Evolutionary conservation across 2,888 invertebrate genomes (phyloP), one percentile per base, ranked within the genome.

Genomic region (Oeneis ivallda): DNA sequence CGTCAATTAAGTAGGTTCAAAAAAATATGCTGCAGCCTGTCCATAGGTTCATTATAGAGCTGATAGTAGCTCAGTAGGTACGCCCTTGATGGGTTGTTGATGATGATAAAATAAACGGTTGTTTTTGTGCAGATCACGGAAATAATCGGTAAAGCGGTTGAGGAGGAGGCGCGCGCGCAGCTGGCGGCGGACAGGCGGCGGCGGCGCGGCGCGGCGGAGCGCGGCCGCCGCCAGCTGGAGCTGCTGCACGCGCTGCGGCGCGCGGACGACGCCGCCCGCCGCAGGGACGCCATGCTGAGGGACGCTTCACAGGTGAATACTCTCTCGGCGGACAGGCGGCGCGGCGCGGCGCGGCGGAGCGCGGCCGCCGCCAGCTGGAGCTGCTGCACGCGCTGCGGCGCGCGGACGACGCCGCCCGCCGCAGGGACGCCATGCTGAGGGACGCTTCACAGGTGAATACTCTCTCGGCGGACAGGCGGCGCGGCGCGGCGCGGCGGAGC

Each of bases 101-200:
- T 37, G 37, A 37, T 37, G 37, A 37, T 37, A 1, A 26, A 26
- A n/a, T n/a, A 43, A 3, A 45, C 15, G 8, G 15, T 15, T 8
- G 9, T 15, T 13, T 53, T 2, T 47, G 59, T 54, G 0, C 76
- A 89, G 90, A 74, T 78, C 7, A 73, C 76, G 50, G 76, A 81
- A 1, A 37, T 86, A 34, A 69, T 86, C 41, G 83, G 81, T 56
- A 85, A 80, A 43, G 83, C 80, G 0, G 45, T 87, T 17, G 84
- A 86, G 45, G 84, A 83, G 5, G 83, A 84, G 19, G 80, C 84
- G 1, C 79, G 87, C 0, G 73, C 79, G 4, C 73, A 75, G 1
- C 74, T 87, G 1, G 91, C 87, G 0, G 84, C 86, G 0, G 85
- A 87, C 63, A 72, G 84, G 3, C 81, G 91, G 0, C 62, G 69